Percentiles rank a stretch among this genome's conserved stretches.
Evolutionary conservation across 2,797 vertebrate species (phyloP).

Genomic region (Apodemus agrarius): DNA sequence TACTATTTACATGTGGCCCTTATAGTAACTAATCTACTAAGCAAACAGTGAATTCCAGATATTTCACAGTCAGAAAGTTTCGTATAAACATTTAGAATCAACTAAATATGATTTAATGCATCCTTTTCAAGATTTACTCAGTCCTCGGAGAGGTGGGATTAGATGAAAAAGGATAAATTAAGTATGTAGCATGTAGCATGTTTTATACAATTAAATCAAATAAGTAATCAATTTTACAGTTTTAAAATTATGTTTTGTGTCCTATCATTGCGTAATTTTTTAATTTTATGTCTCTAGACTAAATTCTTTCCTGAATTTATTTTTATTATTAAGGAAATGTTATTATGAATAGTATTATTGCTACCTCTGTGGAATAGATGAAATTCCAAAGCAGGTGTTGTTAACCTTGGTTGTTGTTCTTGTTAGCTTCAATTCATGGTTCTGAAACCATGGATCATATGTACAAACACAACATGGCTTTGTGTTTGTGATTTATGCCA

Average conservation of each 20-base stretch:
- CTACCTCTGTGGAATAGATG: not conserved
- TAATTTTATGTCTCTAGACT: not conserved
- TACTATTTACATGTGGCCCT: not conserved
- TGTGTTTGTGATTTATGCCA: not conserved
- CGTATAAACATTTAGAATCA: not conserved
- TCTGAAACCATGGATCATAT: not conserved
- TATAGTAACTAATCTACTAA: not conserved
- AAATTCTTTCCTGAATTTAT: not conserved
- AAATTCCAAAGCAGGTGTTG: not conserved
- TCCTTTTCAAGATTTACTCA: not conserved
- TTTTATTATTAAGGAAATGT: too few relatives aligned
- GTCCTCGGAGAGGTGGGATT: not conserved
- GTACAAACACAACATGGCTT: not conserved
- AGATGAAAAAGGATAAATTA: not conserved
- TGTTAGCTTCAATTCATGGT: not conserved
- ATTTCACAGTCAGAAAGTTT: not conserved
- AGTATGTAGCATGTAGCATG: not conserved
- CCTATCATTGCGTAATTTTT: not conserved
- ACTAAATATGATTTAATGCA: not conserved
- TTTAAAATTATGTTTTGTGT: not conserved
- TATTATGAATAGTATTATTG: not conserved
- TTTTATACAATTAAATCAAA: slow-evolving; percentile 46
- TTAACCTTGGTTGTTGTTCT: not conserved
- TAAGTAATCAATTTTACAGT: not conserved
- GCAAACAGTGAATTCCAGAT: slow-evolving; percentile 22